Evolutionary conservation across 2,113 vertebrate genomes (phyloP), one percentile per base, ranked within the genome.

Genomic region (Lichenostomus cassidix): DNA sequence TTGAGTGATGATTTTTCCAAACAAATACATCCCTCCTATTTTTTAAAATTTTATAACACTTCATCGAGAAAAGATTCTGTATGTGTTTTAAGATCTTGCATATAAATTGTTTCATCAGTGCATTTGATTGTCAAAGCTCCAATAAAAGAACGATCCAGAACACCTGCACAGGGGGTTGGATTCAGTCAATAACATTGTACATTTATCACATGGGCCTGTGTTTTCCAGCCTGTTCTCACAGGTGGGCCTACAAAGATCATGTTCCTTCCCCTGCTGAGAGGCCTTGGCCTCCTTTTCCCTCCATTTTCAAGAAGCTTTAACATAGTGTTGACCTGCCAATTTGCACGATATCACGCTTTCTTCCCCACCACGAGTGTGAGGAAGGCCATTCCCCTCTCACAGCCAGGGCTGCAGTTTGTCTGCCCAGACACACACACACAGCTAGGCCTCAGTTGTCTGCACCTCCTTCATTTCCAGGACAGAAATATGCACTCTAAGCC

Each of bases 381-480:
- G 55, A 53, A 65, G 15, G 28, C 18, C n/a, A 15, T 12, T 2
- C 23, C 3, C 17, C 17, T 49, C 29, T 52, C 56, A 27, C 0
- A 9, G 27, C 13, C 28, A 12, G 23, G 29, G 29, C 25, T 87
- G 50, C 27, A 44, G 11, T 44, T 58, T 46, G 2, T 23, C n/a
- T 92, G 58, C 41, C 19, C 23, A 24, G 49, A 28, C 21, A 10
- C 5, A 56, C 17, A 11, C 31, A 6, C 49, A 8, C 4, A 1
- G 1, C 1, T 9, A 11, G 1, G 0, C 22, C 63, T 78, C 7
- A 2, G 39, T 50, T 24, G 31, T 25, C 33, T 11, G 3, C 15
- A 5, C 7, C 9, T 64, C 63, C 23, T 17, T 41, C 17, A 3
- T 0, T 49, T 28, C 9, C 76, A 67, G n/a, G 11, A 78, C 69